Base-by-base conservation (phyloP, 2,113 vertebrate species). In the Stegastes partitus region DNA sequence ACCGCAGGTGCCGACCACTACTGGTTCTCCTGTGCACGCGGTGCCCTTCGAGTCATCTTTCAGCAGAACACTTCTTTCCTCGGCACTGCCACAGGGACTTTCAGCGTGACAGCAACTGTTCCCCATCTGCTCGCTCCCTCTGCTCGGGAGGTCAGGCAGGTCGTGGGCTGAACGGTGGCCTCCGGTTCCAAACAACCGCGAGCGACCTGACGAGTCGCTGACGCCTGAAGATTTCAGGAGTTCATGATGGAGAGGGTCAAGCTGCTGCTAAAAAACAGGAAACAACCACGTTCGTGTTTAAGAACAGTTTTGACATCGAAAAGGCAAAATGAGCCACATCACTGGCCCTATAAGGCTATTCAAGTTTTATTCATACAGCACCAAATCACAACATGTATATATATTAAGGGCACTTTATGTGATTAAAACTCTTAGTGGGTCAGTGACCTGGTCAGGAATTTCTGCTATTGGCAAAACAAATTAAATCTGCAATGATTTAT, bases 111-210 rank as follows among this genome's bases (percentile, higher is more conserved):
- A 93, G 75, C 92, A 95, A 37, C 55, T 21, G 88, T 84, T 90
- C 86, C 94, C 94, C 94, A 95, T 95, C 84, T 80, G 80, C 64
- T 50, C 5, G 67, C 85, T 77, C 66, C 88, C 82, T 81, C 81
- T 51, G 50, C 64, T 37, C 7, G 45, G 85, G 77, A 72, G 61
- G 62, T 74, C 57, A 28, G 74, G 67, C 62, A 14, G 65, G 65
- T 14, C 8, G 65, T 14, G 12, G 77, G 22, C 54, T 34, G 59
- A 63, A 64, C 14, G n/a, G 19, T 42, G 74, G 81, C 79, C 81
- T 71, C 62, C 7, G 58, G 50, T 68, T 65, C 61, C 62, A 45
- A 74, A 68, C 39, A 42, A 57, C 23, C n/a, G 0, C 25, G 15
- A 75, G 83, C 79, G 74, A 87, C 81, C 77, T 14, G 77, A 65